These are phyloP conservation scores for Aricia artaxerxes DNA, from an alignment of 2,888 invertebrate species.

Conservation along the genomic window DNA sequence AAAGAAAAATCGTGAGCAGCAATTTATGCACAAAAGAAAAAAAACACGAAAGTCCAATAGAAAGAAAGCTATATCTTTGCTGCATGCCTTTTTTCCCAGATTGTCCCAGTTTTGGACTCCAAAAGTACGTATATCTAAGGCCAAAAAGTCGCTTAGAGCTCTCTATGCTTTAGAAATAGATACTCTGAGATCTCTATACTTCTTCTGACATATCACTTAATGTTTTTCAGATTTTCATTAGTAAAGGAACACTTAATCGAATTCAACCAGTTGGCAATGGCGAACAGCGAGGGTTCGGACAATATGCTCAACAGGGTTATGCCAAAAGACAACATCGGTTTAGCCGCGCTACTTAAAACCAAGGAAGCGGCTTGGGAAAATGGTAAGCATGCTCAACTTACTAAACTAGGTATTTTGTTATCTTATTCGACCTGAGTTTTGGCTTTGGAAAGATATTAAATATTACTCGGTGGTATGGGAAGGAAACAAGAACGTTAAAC, in stretches of 20 bases:
- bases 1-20: too few species aligned
- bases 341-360: slow-evolving; percentile 96
- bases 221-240: slow-evolving; percentile 89
- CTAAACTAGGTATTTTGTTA: neutral
- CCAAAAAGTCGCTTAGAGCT: too few species aligned
- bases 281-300: slow-evolving; percentile 98
- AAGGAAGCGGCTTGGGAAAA: slow-evolving; percentile 97
- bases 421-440: neutral
- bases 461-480: too few species aligned
- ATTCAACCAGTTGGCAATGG: slow-evolving; percentile 99
- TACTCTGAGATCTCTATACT: neutral
- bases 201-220: neutral
- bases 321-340: slow-evolving; percentile 99
- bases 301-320: slow-evolving; percentile 99
- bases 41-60: neutral
- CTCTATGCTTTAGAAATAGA: too few species aligned
- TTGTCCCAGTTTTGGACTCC: too few species aligned
- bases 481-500: too few species aligned
- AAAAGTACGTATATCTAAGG: too few species aligned
- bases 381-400: slow-evolving; percentile 70
- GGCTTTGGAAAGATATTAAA: too few species aligned
- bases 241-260: slow-evolving; percentile 98
- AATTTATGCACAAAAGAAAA: too few species aligned
- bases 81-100: too few species aligned
- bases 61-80: too few species aligned